Base-by-base conservation (phyloP, 1,140 invertebrate genomes). In the Megalopta genalis region DNA sequence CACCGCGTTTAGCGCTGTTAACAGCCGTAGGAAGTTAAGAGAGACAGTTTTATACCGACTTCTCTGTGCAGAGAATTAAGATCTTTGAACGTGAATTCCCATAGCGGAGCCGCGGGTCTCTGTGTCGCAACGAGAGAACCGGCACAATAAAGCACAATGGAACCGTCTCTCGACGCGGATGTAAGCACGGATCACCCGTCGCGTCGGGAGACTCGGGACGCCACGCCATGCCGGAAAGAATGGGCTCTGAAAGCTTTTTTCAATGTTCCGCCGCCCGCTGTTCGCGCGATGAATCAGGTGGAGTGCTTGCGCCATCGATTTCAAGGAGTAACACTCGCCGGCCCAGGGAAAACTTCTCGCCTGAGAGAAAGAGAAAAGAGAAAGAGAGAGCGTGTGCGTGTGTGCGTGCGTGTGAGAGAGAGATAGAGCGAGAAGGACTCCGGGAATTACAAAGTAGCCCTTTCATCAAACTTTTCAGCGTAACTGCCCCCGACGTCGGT, bases 181-280 rank as follows among this genome's bases (percentile, higher is more conserved):
- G n/a, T 64, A 64, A 71, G 42, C 67, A 60, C 52, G 12, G 67
- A 77, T 71, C 67, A 8, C 75, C 67, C 49, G 42, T 77, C 67
- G 70, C 49, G 42, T 70, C 67, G 70, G 49, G 77, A 73, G 18
- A 3, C 42, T 46, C 12, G 10, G 25, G 16, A 52, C 25, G 1
- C 16, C 54, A 64, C 32, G 32, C 32, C 32, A 65, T 60, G 63
- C 21, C 10, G 27, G 18, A 59, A 69, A 77, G 42, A 77, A 71
- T 54, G 59, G 16, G 0, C 12, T 16, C 75, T 77, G 66, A 77
- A 69, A 77, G 75, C 66, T 77, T 77, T 77, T 77, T 70, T 77
- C 57, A 77, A 25, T 62, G 65, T 39, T 62, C 57, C 57, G 25
- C 39, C 75, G n/a, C 75, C 75, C 42, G 42, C 25, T 39, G 73